A percentile compares a stretch with the other conserved stretches of the same genome.
These are phyloP conservation scores for Mesitornis unicolor DNA, from an alignment of 2,113 vertebrate species.

Conservation along the genomic window DNA sequence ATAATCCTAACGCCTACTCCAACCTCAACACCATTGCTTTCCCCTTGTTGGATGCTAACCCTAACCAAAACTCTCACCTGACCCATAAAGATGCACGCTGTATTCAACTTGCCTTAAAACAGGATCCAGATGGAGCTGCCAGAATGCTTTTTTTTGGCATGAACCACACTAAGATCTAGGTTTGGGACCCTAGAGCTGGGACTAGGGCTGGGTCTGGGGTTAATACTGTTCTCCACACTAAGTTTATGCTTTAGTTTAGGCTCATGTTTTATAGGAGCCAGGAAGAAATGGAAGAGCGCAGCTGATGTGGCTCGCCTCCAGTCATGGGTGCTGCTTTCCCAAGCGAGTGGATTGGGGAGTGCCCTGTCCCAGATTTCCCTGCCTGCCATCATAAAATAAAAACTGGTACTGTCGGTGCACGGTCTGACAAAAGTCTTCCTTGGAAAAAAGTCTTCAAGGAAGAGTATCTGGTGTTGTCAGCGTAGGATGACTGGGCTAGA, in stretches of 20 bases:
- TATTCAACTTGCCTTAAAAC: background rate
- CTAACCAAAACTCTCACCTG: background rate
- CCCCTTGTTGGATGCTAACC: background rate
- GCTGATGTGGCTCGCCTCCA: background rate
- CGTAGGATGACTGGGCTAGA: background rate
- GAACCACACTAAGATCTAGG: background rate
- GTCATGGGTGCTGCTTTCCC: background rate
- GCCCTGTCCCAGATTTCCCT: background rate
- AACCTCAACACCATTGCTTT: background rate
- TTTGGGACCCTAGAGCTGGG: background rate
- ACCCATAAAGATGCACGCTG: background rate
- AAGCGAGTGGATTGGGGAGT: fast-evolving
- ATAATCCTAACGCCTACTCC: background rate
- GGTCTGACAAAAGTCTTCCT: background rate
- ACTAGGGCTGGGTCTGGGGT: background rate
- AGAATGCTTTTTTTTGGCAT: background rate
- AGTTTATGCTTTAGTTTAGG: background rate
- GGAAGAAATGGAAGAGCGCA: background rate
- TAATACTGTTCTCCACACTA: background rate
- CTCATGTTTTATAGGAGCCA: background rate
- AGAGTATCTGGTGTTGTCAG: background rate
- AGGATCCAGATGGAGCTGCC: background rate
- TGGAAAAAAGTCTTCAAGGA: conserved; percentile 17
- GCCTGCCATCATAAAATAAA: background rate
- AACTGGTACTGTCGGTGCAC: fast-evolving